Percentiles rank a stretch among this genome's conserved stretches.
Conservation (phyloP, 1,140 invertebrate genomes). For the Ditylenchus dipsaci region DNA sequence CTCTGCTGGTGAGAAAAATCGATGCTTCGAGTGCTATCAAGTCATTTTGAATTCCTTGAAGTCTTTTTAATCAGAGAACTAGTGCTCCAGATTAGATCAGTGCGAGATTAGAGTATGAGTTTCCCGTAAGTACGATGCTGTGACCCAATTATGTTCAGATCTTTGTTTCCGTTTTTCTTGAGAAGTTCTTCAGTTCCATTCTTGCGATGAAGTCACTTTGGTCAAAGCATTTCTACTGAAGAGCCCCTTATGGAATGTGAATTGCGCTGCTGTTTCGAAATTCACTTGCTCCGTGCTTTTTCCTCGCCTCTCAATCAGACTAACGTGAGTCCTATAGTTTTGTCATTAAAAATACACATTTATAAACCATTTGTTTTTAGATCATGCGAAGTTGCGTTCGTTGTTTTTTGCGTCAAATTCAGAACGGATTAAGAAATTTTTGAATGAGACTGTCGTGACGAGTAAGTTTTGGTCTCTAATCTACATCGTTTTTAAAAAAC, state of each 20-base stretch:
- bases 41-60: background rate
- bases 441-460: constrained; percentile 7
- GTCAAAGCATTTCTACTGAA: background rate
- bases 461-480: background rate
- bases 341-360: too few species aligned
- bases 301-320: background rate
- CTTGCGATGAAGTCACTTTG: background rate
- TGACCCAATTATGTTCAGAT: background rate
- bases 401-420: background rate
- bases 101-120: background rate
- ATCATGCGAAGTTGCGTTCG: constrained; percentile 9
- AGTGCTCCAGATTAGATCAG: background rate
- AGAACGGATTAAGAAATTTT: constrained; percentile 2
- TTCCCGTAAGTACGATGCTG: background rate
- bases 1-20: background rate
- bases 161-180: background rate
- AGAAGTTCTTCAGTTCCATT: background rate
- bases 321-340: background rate
- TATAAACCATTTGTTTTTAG: background rate
- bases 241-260: background rate
- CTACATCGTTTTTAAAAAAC: background rate
- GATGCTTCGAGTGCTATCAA: constrained; percentile 1
- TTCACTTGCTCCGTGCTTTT: background rate
- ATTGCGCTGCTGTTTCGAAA: background rate
- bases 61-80: background rate